Percentiles rank a stretch among this genome's conserved stretches.
Evolutionary conservation across 2,797 vertebrate species (phyloP).

Genomic region (Danionella dracula): DNA sequence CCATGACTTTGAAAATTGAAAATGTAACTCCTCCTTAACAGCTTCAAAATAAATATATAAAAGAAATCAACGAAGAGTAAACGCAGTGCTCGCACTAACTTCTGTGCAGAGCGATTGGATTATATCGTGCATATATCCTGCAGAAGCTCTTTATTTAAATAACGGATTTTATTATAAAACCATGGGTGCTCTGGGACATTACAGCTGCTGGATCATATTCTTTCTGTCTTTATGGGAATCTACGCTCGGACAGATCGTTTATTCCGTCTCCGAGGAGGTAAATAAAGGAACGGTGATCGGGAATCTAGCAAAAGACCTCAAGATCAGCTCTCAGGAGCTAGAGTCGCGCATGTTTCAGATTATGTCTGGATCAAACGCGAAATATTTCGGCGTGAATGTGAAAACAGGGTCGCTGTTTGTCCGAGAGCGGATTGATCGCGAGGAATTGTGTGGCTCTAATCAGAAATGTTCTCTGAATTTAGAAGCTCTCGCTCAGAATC

Average conservation of each 20-base stretch:
- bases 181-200: constrained; percentile 15
- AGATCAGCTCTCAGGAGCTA: constrained; percentile 56
- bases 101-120: not conserved
- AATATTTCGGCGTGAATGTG: constrained; percentile 61
- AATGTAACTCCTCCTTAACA: constrained; percentile 25
- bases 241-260: constrained; percentile 60
- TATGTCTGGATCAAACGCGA: constrained; percentile 58
- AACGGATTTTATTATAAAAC: not conserved
- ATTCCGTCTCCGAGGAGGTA: constrained; percentile 70
- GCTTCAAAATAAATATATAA: constrained; percentile 26
- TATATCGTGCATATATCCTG: not conserved
- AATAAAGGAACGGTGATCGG: constrained; percentile 70
- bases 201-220: constrained; percentile 30
- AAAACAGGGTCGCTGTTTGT: constrained; percentile 59
- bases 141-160: too few species aligned
- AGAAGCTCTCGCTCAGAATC: constrained; percentile 65
- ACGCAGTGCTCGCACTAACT: not conserved
- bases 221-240: constrained; percentile 51
- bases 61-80: constrained; percentile 65
- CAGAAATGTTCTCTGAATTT: constrained; percentile 61
- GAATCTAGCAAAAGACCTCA: constrained; percentile 67
- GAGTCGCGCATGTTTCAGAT: constrained; percentile 57
- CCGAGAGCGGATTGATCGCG: constrained; percentile 58
- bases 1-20: constrained; percentile 5
- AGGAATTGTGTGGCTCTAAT: constrained; percentile 55